Conservation (phyloP, 1,140 invertebrate genomes). For the Oncopeltus fasciatus region DNA sequence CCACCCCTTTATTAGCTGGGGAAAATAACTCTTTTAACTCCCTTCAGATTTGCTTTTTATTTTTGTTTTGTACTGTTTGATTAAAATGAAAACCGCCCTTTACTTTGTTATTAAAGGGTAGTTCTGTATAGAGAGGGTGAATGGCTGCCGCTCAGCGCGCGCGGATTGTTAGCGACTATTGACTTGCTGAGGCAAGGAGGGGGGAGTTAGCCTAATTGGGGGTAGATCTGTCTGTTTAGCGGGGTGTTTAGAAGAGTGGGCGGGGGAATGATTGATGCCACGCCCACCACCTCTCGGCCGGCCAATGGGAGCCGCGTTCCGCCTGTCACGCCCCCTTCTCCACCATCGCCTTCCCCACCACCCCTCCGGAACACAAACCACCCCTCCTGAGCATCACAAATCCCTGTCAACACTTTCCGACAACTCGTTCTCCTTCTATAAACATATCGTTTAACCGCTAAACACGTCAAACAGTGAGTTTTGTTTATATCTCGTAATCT, state of each 20-base stretch:
- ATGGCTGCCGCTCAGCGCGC: no score
- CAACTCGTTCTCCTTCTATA: not conserved
- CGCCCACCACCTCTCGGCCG: not conserved
- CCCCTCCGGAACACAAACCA: not conserved
- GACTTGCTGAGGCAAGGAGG: no score
- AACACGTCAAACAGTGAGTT: no score
- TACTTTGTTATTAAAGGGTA: no score
- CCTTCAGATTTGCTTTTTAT: no score
- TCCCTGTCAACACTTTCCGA: constrained; percentile 6
- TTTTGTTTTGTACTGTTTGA: no score
- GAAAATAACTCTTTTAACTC: no score
- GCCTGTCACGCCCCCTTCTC: not conserved
- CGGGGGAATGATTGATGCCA: not conserved
- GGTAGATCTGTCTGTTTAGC: constrained; percentile 2
- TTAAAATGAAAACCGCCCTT: no score
- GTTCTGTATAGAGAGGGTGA: no score
- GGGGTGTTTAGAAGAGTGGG: not conserved
- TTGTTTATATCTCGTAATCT: no score
- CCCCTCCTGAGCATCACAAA: not conserved
- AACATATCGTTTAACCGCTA: constrained; percentile 3
- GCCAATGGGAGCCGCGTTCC: not conserved
- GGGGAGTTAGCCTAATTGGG: not conserved
- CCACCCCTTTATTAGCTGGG: no score
- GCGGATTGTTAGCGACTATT: no score
- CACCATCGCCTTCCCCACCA: not conserved